These are phyloP conservation scores for Tiphia femorata DNA, from an alignment of 2,888 invertebrate species.

Conservation along the genomic window DNA sequence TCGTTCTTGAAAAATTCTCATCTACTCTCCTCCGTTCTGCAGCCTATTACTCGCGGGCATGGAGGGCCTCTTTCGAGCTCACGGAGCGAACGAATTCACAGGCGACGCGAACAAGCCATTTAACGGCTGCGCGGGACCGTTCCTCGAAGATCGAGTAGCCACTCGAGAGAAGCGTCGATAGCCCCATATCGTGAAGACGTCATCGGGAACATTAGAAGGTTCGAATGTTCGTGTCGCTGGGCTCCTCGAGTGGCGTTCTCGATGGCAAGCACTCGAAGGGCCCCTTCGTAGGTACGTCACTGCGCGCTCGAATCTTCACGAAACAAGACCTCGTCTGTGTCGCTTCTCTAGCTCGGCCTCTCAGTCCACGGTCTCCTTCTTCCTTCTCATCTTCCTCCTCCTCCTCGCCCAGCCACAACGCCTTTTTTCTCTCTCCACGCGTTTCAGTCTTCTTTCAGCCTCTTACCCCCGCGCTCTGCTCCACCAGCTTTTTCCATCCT, in stretches of 20 bases:
- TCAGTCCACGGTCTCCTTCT: background rate
- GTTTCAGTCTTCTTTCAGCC: slow-evolving; percentile 6
- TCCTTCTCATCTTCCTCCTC: slow-evolving; percentile 1
- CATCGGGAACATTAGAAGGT: slow-evolving; percentile 47
- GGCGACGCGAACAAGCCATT: too few species aligned
- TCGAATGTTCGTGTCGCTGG: slow-evolving; percentile 32
- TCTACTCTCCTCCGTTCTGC: too few species aligned
- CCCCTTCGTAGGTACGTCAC: background rate
- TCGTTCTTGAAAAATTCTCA: too few species aligned
- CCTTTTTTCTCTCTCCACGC: slow-evolving; percentile 3
- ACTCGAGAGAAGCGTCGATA: slow-evolving; percentile 23
- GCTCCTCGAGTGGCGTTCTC: slow-evolving; percentile 9
- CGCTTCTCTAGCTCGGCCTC: background rate
- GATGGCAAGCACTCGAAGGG: slow-evolving; percentile 28
- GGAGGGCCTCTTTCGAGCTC: too few species aligned
- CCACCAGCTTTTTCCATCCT: too few species aligned
- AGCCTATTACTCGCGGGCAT: too few species aligned
- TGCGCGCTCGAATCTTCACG: slow-evolving; percentile 22
- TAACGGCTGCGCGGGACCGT: too few species aligned
- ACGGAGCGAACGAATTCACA: too few species aligned
- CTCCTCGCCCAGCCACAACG: slow-evolving; percentile 6
- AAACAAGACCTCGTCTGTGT: slow-evolving; percentile 39
- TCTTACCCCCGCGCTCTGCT: too few species aligned
- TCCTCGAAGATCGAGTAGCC: too few species aligned
- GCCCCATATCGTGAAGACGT: slow-evolving; percentile 40